Evolutionary conservation across 2,888 invertebrate species (phyloP), one percentile per base, ranked within the genome.

Genomic region (Agrotis segetum): DNA sequence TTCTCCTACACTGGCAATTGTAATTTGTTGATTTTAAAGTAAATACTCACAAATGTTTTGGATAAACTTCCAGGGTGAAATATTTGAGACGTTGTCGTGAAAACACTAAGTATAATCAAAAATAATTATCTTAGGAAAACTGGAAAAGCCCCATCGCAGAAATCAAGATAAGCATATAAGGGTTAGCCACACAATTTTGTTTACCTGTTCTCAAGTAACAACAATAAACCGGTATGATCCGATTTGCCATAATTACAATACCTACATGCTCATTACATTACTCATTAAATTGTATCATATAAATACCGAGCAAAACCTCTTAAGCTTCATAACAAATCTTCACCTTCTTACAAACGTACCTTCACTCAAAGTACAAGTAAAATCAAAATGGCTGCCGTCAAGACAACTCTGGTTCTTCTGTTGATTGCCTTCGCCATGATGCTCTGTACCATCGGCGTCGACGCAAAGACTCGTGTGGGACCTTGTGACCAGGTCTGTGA

Each of bases 311-410:
- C n/a, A 11, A 34, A 40, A 3, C 9, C 11, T 59, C 17, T 60
- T 21, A 50, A 78, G 53, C 59, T 49, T 71, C 60, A 78, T 14
- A 49, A 71, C 72, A 78, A n/a, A 60, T 74, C 71, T 74, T 55
- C 49, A 71, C 2, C 6, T 78, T 24, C 11, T 21, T 49, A 7
- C 53, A 71, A 55, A 21, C n/a, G 44, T 44, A 53, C 14, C 53
- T 63, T n/a, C 19, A 24, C 4, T 50, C n/a, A 58, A 58, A 3
- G 7, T 29, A 21, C 21, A 44, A 44, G 9, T 68, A 58, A n/a
- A 56, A n/a, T 40, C 19, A 72, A 68, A 34, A 78, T 74, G 73
- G 71, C 71, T 7, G 78, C 59, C 13, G 14, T 73, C 59, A 73
- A 73, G 59, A 71, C 78, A 2, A 71, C 73, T 13, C 19, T 74